Evolutionary conservation across 2,888 invertebrate genomes (phyloP).

Genomic region (Meteorus cinctellus): DNA sequence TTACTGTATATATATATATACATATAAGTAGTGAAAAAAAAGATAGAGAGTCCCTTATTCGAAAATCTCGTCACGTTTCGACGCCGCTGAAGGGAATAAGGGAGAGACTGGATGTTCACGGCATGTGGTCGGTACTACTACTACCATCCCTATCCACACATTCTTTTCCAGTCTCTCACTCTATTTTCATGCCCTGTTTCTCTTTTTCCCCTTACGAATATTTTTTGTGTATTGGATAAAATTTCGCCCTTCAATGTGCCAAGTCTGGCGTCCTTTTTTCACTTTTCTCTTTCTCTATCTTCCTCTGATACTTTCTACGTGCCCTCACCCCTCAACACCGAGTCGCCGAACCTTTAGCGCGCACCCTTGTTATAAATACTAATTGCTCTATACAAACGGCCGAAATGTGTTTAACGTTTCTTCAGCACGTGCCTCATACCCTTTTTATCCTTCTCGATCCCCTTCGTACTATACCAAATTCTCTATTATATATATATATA

Average conservation of each 20-base stretch:
- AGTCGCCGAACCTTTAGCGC: slow-evolving; percentile 51
- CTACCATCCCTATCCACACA: slow-evolving; percentile 38
- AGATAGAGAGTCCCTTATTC: slow-evolving; percentile 51
- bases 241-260: slow-evolving; percentile 40
- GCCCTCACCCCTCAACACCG: slow-evolving; percentile 46
- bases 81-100: slow-evolving; percentile 56
- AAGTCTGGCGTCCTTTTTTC: slow-evolving; percentile 30
- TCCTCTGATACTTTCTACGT: slow-evolving; percentile 43
- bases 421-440: slow-evolving; percentile 55
- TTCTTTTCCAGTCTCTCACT: slow-evolving; percentile 36
- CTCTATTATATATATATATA: background rate
- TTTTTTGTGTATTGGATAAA: slow-evolving; percentile 44
- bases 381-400: slow-evolving; percentile 68
- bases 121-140: slow-evolving; percentile 62
- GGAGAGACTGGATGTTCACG: slow-evolving; percentile 55
- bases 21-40: slow-evolving; percentile 1
- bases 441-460: slow-evolving; percentile 16
- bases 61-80: slow-evolving; percentile 65
- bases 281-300: slow-evolving; percentile 26
- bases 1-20: slow-evolving; percentile 13
- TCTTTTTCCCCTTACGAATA: slow-evolving; percentile 46
- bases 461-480: background rate
- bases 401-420: slow-evolving; percentile 66
- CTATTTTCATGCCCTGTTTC: slow-evolving; percentile 45
- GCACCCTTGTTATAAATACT: slow-evolving; percentile 68